These are phyloP conservation scores for Paralvinella palmiformis DNA, from an alignment of 1,140 invertebrate species.

Conservation along the genomic window DNA sequence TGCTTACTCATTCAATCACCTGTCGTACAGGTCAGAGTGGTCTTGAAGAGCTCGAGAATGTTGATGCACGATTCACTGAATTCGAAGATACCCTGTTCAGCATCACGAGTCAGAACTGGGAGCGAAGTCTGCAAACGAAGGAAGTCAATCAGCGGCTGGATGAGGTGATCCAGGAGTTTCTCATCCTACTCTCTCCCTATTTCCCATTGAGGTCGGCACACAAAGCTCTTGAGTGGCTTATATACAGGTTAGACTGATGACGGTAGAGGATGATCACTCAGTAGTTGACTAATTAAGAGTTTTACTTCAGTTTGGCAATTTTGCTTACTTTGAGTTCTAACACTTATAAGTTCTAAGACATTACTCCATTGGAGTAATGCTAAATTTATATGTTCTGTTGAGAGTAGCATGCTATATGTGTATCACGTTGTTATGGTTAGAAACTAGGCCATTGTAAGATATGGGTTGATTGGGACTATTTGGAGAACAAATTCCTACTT, in stretches of 20 bases:
- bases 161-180: conserved; percentile 69
- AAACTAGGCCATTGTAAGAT: too few species aligned
- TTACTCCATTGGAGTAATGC: not conserved
- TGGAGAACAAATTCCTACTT: too few species aligned
- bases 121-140: conserved; percentile 69
- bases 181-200: conserved; percentile 77
- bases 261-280: not conserved
- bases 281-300: not conserved
- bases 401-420: not conserved
- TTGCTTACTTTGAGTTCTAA: not conserved
- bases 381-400: not conserved
- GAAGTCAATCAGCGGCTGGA: conserved; percentile 73
- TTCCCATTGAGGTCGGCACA: conserved; percentile 75
- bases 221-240: conserved; percentile 88
- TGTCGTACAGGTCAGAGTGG: conserved; percentile 61
- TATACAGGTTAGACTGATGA: conserved; percentile 54
- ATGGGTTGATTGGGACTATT: too few species aligned
- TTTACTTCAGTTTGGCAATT: not conserved
- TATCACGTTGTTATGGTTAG: not conserved
- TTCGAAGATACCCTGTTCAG: conserved; percentile 74
- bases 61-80: conserved; percentile 65
- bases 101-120: conserved; percentile 62
- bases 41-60: conserved; percentile 68
- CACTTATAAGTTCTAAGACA: not conserved
- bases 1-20: not conserved